A percentile compares a stretch with the other conserved stretches of the same genome.
These are phyloP conservation scores for Prionailurus viverrinus DNA, from an alignment of 2,113 vertebrate species.

Conservation along the genomic window DNA sequence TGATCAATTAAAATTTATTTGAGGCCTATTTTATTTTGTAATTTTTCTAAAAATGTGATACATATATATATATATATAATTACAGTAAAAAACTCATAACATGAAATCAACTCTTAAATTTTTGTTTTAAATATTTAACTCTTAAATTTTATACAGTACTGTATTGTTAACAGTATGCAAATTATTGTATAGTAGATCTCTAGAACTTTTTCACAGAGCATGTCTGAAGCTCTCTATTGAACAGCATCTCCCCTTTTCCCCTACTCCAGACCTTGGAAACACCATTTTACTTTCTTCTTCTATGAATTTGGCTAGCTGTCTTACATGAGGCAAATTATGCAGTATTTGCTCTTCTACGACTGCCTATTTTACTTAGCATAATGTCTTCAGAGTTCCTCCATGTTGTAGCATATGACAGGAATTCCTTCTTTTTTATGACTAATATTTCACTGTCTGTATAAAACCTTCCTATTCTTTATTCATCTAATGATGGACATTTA, in stretches of 20 bases:
- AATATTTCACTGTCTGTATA: background rate
- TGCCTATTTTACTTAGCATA: background rate
- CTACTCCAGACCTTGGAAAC: background rate
- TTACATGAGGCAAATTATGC: background rate
- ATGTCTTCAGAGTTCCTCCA: background rate
- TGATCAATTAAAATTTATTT: background rate
- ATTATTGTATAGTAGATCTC: background rate
- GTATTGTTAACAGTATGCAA: background rate
- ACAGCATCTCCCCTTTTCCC: background rate
- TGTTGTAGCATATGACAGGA: background rate
- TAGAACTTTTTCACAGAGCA: background rate
- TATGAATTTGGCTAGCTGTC: background rate
- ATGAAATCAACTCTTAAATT: background rate
- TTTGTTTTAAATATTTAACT: background rate
- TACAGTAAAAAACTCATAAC: background rate
- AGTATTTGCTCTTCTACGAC: background rate
- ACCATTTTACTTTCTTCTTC: background rate
- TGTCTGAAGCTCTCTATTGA: background rate
- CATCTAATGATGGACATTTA: background rate
- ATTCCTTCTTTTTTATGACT: background rate
- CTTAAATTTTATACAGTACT: background rate
- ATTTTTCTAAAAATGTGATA: background rate
- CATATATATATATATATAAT: background rate
- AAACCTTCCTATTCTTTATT: background rate
- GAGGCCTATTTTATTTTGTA: background rate